Evolutionary conservation across 2,888 invertebrate species (phyloP), one percentile per base, ranked within the genome.

Genomic region (Caenorhabditis afra): DNA sequence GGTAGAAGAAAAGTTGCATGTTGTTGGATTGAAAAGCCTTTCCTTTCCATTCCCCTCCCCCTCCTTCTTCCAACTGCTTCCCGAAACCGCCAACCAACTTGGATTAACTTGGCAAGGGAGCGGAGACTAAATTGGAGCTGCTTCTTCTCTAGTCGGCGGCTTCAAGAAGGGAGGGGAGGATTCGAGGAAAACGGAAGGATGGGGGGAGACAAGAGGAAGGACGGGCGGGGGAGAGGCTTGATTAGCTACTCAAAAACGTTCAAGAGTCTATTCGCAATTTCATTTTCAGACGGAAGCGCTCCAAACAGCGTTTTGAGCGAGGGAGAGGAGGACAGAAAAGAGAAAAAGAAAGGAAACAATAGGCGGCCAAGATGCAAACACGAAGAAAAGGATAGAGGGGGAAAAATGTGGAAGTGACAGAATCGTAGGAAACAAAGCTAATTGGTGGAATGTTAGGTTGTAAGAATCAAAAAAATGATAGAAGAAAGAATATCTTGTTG

Each of bases 221-320:
- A 37, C 14, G 41, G 55, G 7, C 4, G 7, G 29, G 29, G 29
- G 29, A 7, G 3, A 29, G 29, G 29, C 29, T 68, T 68, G 76
- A 76, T 76, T 64, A 76, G 64, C 62, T 65, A 77, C 77, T 77
- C 64, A 64, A 67, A 45, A 68, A 68, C 58, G 76, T 70, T 77
- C 70, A 71, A 77, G 77, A 77, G 77, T 66, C 70, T 55, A 68
- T 71, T 55, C 35, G 52, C 45, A 55, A 47, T 67, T 66, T 71
- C 70, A 71, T 71, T 68, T 52, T 29, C 18, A 68, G 67, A 20
- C 39, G 39, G 50, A 55, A 16, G 53, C 55, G 20, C 29, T 14
- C 57, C 39, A 39, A 41, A 64, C 39, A 49, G 16, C n/a, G n/a
- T n/a, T n/a, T n/a, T n/a, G n/a, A n/a, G n/a, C n/a, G n/a, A 62